Evolutionary conservation across 2,888 invertebrate species (phyloP).

Genomic region (Selenia dentaria): DNA sequence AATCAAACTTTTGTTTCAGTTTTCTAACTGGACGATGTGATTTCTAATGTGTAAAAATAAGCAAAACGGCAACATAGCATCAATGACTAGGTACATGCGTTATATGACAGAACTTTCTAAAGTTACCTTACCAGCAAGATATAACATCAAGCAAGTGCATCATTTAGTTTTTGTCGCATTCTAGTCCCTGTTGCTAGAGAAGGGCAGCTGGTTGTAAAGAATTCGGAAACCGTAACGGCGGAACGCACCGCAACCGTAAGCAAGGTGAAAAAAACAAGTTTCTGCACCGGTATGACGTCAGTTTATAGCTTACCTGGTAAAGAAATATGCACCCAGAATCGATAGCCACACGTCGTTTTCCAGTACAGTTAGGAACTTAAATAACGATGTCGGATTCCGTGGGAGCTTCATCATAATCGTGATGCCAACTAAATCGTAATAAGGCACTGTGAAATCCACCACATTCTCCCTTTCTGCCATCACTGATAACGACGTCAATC

Average conservation of each 20-base stretch:
- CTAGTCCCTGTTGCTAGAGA: conserved; percentile 27
- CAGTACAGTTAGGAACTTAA: conserved; percentile 97
- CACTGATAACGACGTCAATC: conserved; percentile 96
- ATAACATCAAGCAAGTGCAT: too few species aligned
- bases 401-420: conserved; percentile 98
- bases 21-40: too few species aligned
- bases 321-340: conserved; percentile 97
- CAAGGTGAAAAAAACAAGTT: conserved; percentile 48
- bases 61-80: conserved; percentile 47
- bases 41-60: too few species aligned
- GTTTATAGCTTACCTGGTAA: conserved; percentile 88
- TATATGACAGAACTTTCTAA: neutral
- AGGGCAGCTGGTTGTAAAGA: conserved; percentile 37
- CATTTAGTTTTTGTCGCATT: conserved; percentile 23
- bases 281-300: conserved; percentile 45
- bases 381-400: conserved; percentile 94
- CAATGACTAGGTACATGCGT: conserved; percentile 11
- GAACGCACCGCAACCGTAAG: conserved; percentile 25
- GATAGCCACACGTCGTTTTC: conserved; percentile 99
- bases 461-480: conserved; percentile 99
- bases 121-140: too few species aligned
- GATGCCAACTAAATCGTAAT: conserved; percentile 98
- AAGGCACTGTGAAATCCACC: conserved; percentile 99
- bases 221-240: conserved; percentile 45
- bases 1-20: too few species aligned